Percentiles rank a stretch among this genome's conserved stretches.
phyloP scores from a whole-genome alignment of 1,140 invertebrate genomes.

The Philotrypesis tridentata region DNA sequence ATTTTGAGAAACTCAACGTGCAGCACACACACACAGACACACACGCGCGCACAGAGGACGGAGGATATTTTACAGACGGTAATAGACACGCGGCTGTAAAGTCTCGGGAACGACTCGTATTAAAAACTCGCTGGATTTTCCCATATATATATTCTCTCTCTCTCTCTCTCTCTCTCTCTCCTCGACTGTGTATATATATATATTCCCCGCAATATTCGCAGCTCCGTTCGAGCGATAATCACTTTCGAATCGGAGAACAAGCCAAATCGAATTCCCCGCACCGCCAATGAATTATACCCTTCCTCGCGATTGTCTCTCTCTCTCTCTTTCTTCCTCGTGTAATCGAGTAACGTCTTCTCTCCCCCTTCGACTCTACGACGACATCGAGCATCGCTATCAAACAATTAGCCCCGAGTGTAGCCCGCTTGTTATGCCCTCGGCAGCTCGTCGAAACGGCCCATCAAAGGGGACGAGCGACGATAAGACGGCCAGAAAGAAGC shows the following conservation, averaged over 20 bases:
- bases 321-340: not conserved
- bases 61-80: not conserved
- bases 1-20: not conserved
- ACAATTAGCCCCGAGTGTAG: constrained; percentile 60
- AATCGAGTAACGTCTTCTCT: not conserved
- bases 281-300: constrained; percentile 33
- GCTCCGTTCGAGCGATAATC: not conserved
- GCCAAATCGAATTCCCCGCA: constrained; percentile 35
- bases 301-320: not conserved
- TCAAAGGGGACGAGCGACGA: constrained; percentile 7
- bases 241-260: constrained; percentile 28
- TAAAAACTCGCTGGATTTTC: not conserved
- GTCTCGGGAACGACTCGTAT: not conserved
- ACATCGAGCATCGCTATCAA: constrained; percentile 58
- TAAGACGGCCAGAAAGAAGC: constrained; percentile 20
- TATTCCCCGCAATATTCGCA: no score
- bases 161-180: no score
- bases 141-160: no score
- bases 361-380: not conserved
- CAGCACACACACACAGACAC: no score
- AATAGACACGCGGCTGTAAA: not conserved
- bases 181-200: not conserved
- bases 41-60: no score
- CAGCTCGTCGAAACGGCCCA: not conserved
- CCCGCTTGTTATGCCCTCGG: not conserved